Conservation (phyloP, 2,113 vertebrate species). For the Albula glossodonta region DNA sequence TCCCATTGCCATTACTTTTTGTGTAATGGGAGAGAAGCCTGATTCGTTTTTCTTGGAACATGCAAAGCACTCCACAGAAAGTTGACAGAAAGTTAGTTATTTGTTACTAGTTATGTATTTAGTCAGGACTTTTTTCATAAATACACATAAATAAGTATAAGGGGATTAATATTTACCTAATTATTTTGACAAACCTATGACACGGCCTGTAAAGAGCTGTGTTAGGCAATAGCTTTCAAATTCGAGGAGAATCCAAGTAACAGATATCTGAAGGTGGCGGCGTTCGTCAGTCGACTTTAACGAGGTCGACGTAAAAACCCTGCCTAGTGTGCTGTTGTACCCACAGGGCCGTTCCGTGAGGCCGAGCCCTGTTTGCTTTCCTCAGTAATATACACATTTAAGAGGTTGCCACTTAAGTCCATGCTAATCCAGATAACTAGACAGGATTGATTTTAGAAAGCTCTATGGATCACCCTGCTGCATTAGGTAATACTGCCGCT, state of each 20-base stretch:
- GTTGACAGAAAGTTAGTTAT: not conserved
- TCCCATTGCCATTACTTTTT: slow-evolving; percentile 21
- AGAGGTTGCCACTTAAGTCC: slow-evolving; percentile 14
- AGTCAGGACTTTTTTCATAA: no score
- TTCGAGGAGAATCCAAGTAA: not conserved
- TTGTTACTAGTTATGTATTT: no score
- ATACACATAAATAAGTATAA: no score
- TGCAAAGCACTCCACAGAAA: not conserved
- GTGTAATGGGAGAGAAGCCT: slow-evolving; percentile 23
- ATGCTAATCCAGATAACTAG: slow-evolving; percentile 18
- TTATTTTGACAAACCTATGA: no score
- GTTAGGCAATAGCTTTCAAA: no score
- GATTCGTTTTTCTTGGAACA: no score
- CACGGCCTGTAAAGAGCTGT: no score
- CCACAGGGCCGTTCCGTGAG: not conserved
- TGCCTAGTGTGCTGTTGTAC: not conserved
- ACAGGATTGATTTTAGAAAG: not conserved
- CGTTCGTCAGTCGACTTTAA: not conserved
- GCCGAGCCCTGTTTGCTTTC: not conserved
- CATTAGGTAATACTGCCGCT: not conserved
- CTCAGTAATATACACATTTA: not conserved
- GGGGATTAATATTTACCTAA: no score
- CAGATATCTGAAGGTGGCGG: not conserved
- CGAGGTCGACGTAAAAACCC: not conserved
- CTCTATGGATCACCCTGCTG: slow-evolving; percentile 11